These are phyloP conservation scores for Heteromormyrus szaboi DNA, from an alignment of 2,797 vertebrate species.

Conservation along the genomic window DNA sequence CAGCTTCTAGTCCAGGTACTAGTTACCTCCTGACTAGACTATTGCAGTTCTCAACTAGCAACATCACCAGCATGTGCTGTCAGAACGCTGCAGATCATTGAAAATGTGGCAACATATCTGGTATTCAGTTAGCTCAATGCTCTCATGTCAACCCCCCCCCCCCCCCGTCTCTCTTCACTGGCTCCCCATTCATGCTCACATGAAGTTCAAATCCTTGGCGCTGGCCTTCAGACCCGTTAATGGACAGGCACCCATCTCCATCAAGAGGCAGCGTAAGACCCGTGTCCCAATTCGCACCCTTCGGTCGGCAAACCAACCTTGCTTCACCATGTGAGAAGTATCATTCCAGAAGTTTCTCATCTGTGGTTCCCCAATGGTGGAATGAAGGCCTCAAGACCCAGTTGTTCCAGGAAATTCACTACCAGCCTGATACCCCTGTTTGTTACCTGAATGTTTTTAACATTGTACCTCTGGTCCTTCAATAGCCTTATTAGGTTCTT, in stretches of 20 bases:
- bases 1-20: background rate
- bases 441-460: background rate
- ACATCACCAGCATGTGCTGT: background rate
- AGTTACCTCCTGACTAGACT: background rate
- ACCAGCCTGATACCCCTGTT: background rate
- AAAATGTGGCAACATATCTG: background rate
- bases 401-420: background rate
- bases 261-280: background rate
- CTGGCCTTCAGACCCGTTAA: background rate
- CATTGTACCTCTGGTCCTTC: background rate
- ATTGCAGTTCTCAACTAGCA: background rate
- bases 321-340: background rate
- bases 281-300: background rate
- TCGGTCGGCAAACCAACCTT: background rate
- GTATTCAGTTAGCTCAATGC: background rate
- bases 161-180: background rate
- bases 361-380: background rate
- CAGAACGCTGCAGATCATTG: background rate
- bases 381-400: background rate
- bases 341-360: background rate
- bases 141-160: background rate
- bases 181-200: background rate
- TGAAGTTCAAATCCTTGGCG: background rate
- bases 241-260: background rate
- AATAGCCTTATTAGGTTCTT: background rate